Percentiles rank a stretch among this genome's conserved stretches.
phyloP scores from a whole-genome alignment of 2,888 invertebrate genomes.

The Dryococelus australis region DNA sequence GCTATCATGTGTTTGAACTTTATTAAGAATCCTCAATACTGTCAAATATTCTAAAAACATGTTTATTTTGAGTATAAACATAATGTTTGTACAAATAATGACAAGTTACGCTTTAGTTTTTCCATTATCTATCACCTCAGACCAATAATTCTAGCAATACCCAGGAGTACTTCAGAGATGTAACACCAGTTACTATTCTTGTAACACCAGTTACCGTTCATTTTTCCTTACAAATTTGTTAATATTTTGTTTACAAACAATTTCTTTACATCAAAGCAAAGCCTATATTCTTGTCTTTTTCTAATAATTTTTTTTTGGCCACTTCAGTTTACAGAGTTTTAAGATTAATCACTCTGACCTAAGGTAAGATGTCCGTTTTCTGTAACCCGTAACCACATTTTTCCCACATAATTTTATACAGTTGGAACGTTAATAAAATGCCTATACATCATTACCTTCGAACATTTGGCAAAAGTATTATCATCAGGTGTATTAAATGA shows the following conservation, averaged over 20 bases:
- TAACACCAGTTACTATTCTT: background rate
- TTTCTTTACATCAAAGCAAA: background rate
- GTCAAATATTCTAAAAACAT: too few relatives aligned
- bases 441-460: background rate
- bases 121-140: too few relatives aligned
- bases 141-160: too few relatives aligned
- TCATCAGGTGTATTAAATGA: background rate
- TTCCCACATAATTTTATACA: background rate
- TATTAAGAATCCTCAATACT: too few relatives aligned
- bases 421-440: background rate
- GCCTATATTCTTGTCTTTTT: background rate
- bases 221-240: background rate
- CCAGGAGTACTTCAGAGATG: background rate
- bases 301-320: background rate
- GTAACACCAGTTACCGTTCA: background rate
- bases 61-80: too few relatives aligned
- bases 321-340: background rate
- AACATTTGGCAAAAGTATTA: background rate
- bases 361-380: background rate
- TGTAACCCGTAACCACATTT: background rate
- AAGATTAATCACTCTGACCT: background rate
- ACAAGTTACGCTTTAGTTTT: too few relatives aligned
- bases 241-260: background rate
- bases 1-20: too few relatives aligned
- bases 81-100: too few relatives aligned